A percentile compares a stretch with the other conserved stretches of the same genome.
phyloP scores from a whole-genome alignment of 1,140 invertebrate species.

The Leptonema lineaticorne region DNA sequence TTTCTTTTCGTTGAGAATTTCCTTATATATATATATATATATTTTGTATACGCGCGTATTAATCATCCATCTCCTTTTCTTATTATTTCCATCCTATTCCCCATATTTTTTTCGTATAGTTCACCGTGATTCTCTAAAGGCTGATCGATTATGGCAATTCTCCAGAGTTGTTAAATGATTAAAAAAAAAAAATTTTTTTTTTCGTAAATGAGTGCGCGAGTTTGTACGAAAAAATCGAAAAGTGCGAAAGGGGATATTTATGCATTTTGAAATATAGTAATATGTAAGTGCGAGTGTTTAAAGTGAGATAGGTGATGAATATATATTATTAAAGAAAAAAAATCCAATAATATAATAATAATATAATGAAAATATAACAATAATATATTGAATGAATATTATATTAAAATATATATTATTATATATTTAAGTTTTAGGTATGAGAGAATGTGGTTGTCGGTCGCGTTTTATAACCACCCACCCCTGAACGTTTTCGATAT shows the following conservation, averaged over 20 bases:
- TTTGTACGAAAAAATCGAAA: too few relatives aligned
- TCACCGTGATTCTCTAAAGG: conserved; percentile 42
- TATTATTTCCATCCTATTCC: not conserved
- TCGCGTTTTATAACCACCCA: conserved; percentile 14
- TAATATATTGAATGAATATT: conserved; percentile 43
- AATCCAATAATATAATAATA: conserved; percentile 42
- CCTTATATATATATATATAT: not conserved
- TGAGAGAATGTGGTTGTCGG: conserved; percentile 15
- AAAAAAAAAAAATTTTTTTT: conserved; percentile 37
- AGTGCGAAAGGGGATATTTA: too few relatives aligned
- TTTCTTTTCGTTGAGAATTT: not conserved
- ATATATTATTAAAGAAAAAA: conserved; percentile 4
- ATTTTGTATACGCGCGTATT: not conserved
- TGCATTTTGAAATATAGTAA: too few relatives aligned
- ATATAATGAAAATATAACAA: conserved; percentile 43
- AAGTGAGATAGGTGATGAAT: not conserved
- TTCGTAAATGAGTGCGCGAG: too few relatives aligned
- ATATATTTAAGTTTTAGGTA: conserved; percentile 17
- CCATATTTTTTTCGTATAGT: conserved; percentile 31
- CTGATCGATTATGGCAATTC: conserved; percentile 42
- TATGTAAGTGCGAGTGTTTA: not conserved
- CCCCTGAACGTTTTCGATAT: not conserved
- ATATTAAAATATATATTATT: conserved; percentile 39
- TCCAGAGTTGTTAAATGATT: conserved; percentile 40
- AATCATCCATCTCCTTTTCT: not conserved